Evolutionary conservation across 2,113 vertebrate species (phyloP).

Genomic region (Uria lomvia): DNA sequence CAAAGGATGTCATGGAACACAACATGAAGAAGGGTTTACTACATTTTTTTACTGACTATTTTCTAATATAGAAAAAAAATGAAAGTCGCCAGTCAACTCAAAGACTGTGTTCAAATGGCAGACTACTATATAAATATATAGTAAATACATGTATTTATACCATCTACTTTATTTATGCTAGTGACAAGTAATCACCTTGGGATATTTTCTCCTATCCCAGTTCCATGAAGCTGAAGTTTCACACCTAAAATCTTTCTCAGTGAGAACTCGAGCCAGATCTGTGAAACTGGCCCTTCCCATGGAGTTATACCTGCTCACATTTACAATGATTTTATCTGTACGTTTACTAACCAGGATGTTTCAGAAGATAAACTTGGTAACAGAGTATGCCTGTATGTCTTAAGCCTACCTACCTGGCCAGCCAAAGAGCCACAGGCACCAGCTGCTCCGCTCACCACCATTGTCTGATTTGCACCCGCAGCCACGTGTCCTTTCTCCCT

Average conservation of each 20-base stretch:
- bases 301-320: not conserved
- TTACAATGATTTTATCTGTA: not conserved
- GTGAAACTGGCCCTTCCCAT: not conserved
- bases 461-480: constrained; percentile 84
- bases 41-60: not conserved
- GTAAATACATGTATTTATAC: not conserved
- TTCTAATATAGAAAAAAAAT: not conserved
- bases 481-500: constrained; percentile 88
- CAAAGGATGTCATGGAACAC: not conserved
- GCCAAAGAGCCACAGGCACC: constrained; percentile 93
- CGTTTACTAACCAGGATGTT: not conserved
- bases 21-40: not conserved
- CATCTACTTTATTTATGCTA: not conserved
- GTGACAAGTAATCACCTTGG: not conserved
- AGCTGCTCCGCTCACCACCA: constrained; percentile 94
- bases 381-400: not conserved
- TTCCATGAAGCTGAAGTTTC: not conserved
- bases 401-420: constrained; percentile 81
- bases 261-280: not conserved
- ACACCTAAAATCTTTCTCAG: not conserved
- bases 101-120: not conserved
- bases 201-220: not conserved
- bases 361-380: not conserved
- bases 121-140: not conserved
- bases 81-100: not conserved